phyloP scores from a whole-genome alignment of 2,888 invertebrate species.

The Napeogenes inachia region DNA sequence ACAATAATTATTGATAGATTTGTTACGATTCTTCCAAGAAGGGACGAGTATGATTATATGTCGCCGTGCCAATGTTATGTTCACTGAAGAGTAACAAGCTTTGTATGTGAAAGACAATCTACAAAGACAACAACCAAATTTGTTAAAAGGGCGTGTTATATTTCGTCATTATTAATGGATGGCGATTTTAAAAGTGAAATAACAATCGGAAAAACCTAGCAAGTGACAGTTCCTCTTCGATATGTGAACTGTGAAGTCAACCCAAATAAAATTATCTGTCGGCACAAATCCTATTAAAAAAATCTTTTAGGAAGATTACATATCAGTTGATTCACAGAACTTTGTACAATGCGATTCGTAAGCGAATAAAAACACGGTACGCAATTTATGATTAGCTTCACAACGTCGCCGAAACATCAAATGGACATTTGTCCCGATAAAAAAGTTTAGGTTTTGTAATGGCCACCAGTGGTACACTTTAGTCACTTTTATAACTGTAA shows the following conservation, averaged over 20 bases:
- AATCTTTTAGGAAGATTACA: constrained; percentile 43
- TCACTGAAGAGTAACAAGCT: constrained; percentile 73
- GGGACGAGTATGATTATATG: constrained; percentile 51
- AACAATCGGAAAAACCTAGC: constrained; percentile 61
- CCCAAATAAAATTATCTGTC: constrained; percentile 65
- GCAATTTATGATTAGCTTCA: constrained; percentile 68
- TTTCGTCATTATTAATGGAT: constrained; percentile 31
- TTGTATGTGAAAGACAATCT: constrained; percentile 62
- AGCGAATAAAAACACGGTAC: constrained; percentile 50
- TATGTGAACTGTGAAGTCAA: constrained; percentile 70
- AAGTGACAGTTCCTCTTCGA: constrained; percentile 69
- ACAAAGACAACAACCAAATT: constrained; percentile 42
- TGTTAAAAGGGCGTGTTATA: constrained; percentile 25
- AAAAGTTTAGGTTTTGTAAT: constrained; percentile 78
- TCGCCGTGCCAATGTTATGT: constrained; percentile 73
- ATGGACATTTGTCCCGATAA: constrained; percentile 76
- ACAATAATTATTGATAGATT: constrained; percentile 40
- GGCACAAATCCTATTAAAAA: constrained; percentile 60
- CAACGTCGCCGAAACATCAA: constrained; percentile 78
- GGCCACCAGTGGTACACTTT: constrained; percentile 76
- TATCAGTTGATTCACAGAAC: constrained; percentile 43
- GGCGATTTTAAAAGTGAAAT: constrained; percentile 40
- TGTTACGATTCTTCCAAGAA: constrained; percentile 48
- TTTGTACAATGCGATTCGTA: constrained; percentile 43
- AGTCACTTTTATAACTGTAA: constrained; percentile 57